phyloP scores from a whole-genome alignment of 2,888 invertebrate genomes.

The Lithophane socia region DNA sequence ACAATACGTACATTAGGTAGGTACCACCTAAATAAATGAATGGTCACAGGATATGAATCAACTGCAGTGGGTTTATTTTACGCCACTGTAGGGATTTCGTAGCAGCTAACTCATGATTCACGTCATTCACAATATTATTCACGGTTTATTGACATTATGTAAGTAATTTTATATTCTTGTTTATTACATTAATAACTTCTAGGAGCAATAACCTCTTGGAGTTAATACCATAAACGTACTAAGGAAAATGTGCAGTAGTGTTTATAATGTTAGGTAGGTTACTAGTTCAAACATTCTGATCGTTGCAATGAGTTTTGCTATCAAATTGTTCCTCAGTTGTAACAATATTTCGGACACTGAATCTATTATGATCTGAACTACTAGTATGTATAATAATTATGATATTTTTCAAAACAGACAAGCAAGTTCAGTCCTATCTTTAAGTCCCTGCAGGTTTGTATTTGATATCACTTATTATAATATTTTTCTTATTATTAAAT shows the following conservation, averaged over 20 bases:
- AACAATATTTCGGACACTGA: not conserved
- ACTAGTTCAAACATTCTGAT: conserved; percentile 15
- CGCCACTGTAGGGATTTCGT: conserved; percentile 76
- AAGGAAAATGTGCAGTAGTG: conserved; percentile 14
- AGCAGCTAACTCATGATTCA: conserved; percentile 64
- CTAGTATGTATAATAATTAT: not conserved
- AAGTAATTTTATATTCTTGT: conserved; percentile 70
- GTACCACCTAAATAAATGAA: conserved; percentile 44
- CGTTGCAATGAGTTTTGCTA: conserved; percentile 1
- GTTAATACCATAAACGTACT: conserved; percentile 2
- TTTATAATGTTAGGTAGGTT: not conserved
- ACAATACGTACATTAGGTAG: not conserved
- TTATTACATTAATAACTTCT: conserved; percentile 65
- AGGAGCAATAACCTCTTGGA: not conserved
- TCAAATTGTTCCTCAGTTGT: not conserved
- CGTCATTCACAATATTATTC: conserved; percentile 66
- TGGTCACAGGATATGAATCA: conserved; percentile 81
- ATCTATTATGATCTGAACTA: not conserved
- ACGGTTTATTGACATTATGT: conserved; percentile 70
- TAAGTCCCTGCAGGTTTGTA: not conserved
- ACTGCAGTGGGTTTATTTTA: conserved; percentile 76
- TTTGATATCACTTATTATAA: not conserved
- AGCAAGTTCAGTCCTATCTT: no score
- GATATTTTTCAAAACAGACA: not conserved
- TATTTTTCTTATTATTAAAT: not conserved